These are phyloP conservation scores for Drosophila biarmipes DNA, from an alignment of 1,140 invertebrate species.

Conservation along the genomic window DNA sequence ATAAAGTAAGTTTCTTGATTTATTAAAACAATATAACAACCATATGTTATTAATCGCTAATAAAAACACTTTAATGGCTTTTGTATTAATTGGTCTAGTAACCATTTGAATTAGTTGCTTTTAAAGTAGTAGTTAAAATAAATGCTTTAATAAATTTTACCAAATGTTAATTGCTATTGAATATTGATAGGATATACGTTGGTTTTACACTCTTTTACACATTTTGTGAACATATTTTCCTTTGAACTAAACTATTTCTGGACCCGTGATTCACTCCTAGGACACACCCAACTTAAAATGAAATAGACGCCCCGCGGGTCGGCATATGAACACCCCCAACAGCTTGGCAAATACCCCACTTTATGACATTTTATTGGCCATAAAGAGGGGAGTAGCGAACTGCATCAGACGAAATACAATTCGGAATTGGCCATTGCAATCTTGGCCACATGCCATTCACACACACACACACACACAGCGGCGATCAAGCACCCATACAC, in stretches of 20 bases:
- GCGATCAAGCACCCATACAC: conserved; percentile 29
- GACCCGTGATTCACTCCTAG: not conserved
- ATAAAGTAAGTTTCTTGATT: too few species aligned
- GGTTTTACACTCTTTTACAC: too few species aligned
- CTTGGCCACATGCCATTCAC: conserved; percentile 52
- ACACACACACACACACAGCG: conserved; percentile 12
- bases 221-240: not conserved
- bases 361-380: conserved; percentile 40
- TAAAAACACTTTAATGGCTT: too few species aligned
- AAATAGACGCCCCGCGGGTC: not conserved
- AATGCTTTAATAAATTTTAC: too few species aligned
- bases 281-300: not conserved
- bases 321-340: conserved; percentile 9
- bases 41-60: too few species aligned
- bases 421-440: conserved; percentile 59
- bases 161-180: too few species aligned
- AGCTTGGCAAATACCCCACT: conserved; percentile 8
- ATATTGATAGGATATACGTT: too few species aligned
- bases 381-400: conserved; percentile 23
- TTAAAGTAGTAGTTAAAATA: too few species aligned
- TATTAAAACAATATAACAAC: too few species aligned
- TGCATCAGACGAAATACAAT: conserved; percentile 48
- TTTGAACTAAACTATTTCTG: not conserved
- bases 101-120: too few species aligned
- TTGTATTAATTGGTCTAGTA: too few species aligned